Conservation (phyloP, 2,888 invertebrate genomes). For the Pollenia angustigena region DNA sequence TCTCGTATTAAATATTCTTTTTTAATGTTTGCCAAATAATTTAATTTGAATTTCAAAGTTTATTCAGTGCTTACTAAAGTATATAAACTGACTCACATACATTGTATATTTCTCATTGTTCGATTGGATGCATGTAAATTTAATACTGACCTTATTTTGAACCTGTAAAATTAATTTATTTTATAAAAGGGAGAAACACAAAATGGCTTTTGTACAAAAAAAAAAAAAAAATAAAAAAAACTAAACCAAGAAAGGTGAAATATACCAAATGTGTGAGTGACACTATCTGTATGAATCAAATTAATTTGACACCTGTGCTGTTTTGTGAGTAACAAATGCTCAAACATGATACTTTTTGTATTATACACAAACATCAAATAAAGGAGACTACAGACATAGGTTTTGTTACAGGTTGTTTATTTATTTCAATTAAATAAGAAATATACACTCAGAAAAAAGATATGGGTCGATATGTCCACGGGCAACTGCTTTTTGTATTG, state of each 20-base stretch:
- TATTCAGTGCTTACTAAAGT: neutral
- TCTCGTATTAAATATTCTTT: neutral
- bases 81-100: neutral
- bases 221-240: neutral
- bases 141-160: constrained; percentile 13
- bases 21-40: neutral
- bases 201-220: neutral
- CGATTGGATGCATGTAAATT: neutral
- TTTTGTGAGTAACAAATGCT: constrained; percentile 48
- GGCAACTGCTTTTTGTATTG: neutral
- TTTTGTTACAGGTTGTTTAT: too few species aligned
- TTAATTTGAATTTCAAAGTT: neutral
- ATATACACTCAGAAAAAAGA: neutral
- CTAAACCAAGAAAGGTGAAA: neutral
- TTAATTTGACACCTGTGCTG: constrained; percentile 53
- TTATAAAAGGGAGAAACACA: neutral
- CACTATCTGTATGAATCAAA: neutral
- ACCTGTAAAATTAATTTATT: constrained; percentile 31
- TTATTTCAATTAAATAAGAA: too few species aligned
- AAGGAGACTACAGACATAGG: too few species aligned
- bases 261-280: neutral
- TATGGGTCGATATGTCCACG: neutral
- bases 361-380: neutral
- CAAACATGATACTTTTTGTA: constrained; percentile 27
- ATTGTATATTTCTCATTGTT: neutral